Percentiles rank a stretch among this genome's conserved stretches.
Conservation (phyloP, 2,888 invertebrate genomes). For the Adelphocoris suturalis region DNA sequence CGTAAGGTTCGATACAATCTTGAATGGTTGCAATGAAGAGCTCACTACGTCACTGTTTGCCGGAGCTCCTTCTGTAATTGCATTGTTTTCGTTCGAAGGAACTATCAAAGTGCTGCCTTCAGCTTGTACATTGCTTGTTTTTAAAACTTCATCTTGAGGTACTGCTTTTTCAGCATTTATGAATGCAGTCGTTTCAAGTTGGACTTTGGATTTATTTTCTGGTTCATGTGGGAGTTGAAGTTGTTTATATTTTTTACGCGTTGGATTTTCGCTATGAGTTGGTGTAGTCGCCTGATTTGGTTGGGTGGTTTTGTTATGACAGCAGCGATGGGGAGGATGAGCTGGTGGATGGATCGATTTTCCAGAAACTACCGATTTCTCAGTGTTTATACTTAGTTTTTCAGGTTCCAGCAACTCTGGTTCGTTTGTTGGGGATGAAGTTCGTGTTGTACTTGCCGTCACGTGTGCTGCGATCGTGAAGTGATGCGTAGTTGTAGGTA, state of each 20-base stretch:
- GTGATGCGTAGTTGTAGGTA: neutral
- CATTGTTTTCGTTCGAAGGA: neutral
- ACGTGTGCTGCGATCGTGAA: neutral
- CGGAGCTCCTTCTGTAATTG: neutral
- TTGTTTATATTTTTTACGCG: neutral
- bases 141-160: neutral
- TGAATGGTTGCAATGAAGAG: neutral
- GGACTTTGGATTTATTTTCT: neutral
- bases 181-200: neutral
- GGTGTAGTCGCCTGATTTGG: neutral
- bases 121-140: neutral
- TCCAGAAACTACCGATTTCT: neutral
- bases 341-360: neutral
- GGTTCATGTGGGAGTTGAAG: neutral
- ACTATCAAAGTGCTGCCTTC: neutral
- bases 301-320: neutral
- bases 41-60: neutral
- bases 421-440: neutral
- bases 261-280: neutral
- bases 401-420: neutral
- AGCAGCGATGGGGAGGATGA: neutral
- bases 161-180: neutral
- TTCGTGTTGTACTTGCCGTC: neutral
- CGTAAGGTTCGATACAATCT: neutral
- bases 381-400: neutral